phyloP scores from a whole-genome alignment of 2,797 vertebrate species.

The Amblyopsis hoosieri region DNA sequence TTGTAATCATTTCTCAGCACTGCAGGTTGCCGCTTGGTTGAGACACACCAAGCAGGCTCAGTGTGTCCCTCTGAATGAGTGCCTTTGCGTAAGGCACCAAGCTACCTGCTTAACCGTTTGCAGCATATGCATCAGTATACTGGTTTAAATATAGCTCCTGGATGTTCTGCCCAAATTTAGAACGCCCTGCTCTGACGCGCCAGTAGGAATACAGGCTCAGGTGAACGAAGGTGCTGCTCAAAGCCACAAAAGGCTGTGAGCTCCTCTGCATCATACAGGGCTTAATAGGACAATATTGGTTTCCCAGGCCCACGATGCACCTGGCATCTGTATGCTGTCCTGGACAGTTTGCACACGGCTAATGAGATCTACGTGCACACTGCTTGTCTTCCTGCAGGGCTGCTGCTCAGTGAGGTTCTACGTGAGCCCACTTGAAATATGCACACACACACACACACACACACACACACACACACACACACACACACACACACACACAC shows the following conservation, averaged over 20 bases:
- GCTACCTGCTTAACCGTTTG: no score
- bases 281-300: conserved; percentile 11
- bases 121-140: no score
- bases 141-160: no score
- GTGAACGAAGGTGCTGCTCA: background rate
- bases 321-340: conserved; percentile 9
- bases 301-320: conserved; percentile 22
- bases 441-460: background rate
- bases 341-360: conserved; percentile 26
- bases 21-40: no score
- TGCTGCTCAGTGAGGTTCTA: conserved; percentile 6
- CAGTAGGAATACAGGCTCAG: background rate
- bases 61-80: no score
- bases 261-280: conserved; percentile 21
- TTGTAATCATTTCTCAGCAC: no score
- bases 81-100: no score
- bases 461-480: conserved; percentile 1
- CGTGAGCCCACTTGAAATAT: conserved; percentile 22
- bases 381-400: conserved; percentile 29
- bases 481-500: no score
- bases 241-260: conserved; percentile 1
- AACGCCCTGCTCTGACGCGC: no score
- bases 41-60: no score
- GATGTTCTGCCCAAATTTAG: no score
- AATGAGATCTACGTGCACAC: conserved; percentile 35